These are phyloP conservation scores for Corvus moneduloides DNA, from an alignment of 2,113 vertebrate genomes.

Conservation along the genomic window DNA sequence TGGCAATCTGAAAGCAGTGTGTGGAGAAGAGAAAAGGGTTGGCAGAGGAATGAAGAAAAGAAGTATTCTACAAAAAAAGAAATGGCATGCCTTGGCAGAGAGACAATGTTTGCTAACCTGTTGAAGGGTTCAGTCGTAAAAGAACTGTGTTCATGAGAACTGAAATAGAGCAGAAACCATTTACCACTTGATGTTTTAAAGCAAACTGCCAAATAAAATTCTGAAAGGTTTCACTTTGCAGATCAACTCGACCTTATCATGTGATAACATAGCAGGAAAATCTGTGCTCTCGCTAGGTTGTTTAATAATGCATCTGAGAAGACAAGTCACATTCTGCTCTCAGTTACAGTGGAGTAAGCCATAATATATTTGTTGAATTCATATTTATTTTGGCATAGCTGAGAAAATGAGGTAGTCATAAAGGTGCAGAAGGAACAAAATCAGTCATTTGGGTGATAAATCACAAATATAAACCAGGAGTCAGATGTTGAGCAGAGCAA, in stretches of 20 bases:
- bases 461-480: not conserved
- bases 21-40: conserved; percentile 39
- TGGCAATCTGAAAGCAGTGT: conserved; percentile 56
- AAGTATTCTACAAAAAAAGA: conserved; percentile 65
- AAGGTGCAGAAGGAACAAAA: conserved; percentile 18
- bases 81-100: conserved; percentile 57
- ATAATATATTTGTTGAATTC: conserved; percentile 22
- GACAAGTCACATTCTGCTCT: conserved; percentile 51
- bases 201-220: conserved; percentile 69
- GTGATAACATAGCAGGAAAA: conserved; percentile 62
- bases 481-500: not conserved
- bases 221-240: conserved; percentile 66
- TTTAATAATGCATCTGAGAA: conserved; percentile 46
- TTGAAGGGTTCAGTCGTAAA: conserved; percentile 52
- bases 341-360: conserved; percentile 4
- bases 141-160: conserved; percentile 60
- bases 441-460: not conserved
- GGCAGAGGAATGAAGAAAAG: conserved; percentile 60
- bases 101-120: conserved; percentile 68
- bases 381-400: conserved; percentile 27
- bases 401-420: conserved; percentile 24
- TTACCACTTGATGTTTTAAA: conserved; percentile 63
- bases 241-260: conserved; percentile 63
- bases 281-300: conserved; percentile 48
- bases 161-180: conserved; percentile 58